Base-by-base conservation (phyloP, 2,113 vertebrate species). In the Felis chaus region DNA sequence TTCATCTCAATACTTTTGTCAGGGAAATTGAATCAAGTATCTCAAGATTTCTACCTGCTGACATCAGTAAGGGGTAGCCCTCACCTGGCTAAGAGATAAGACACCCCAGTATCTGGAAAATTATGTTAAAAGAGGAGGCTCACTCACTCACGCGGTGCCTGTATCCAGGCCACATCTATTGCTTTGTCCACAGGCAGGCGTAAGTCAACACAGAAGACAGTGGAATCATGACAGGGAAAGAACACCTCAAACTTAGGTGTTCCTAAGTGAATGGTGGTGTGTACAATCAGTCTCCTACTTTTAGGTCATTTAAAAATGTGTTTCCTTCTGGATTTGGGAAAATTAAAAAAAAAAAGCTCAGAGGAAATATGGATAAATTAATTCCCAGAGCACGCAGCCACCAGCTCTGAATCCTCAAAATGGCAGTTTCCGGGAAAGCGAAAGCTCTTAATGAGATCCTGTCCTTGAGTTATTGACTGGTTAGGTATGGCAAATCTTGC, bases 381-480 rank as follows among this genome's bases (percentile, higher is more conserved):
- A 98, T 98, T 94, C 85, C 91, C 4, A 31, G n/a, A 92, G 96
- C 74, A 89, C 0, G 3, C 84, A 97, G 98, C 85, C 96, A 96
- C 84, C 93, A 84, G 80, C 66, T 85, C 93, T 0, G 11, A 97
- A 93, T 94, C 65, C 39, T 87, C 95, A 68, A 96, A 96, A 96
- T 4, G 2, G 45, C 96, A 96, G 88, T 96, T 98, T 97, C 94
- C 8, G 57, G 83, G 95, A 98, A 97, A 96, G 63, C 74, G 85
- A 98, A 98, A 98, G 98, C 98, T 98, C 97, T 98, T 98, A 98
- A 98, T 96, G 97, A 98, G 98, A 98, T 94, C 95, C 90, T 95
- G 55, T 97, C 96, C 97, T 98, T 98, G 94, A 98, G 98, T 98
- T 98, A 99, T 98, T 98, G 98, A 98, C 98, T 96, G 97, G 82